phyloP scores from a whole-genome alignment of 64 coral and sea anemone genomes.

The Montipora cactus region DNA sequence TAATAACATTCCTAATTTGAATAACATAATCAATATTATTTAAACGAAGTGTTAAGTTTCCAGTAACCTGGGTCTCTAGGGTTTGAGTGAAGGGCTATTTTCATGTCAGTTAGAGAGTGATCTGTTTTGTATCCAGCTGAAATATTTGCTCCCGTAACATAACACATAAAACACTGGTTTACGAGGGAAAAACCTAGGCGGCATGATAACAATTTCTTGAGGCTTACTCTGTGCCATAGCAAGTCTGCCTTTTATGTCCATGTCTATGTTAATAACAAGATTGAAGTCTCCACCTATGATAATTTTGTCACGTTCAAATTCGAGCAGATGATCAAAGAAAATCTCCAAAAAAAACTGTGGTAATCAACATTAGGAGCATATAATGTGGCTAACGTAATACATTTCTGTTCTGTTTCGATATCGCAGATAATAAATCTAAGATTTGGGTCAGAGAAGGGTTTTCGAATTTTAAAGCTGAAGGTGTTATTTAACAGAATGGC shows the following conservation, averaged over 20 bases:
- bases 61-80: neutral
- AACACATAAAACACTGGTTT: neutral
- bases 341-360: neutral
- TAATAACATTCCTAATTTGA: neutral
- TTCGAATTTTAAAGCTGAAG: neutral
- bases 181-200: conserved; percentile 12
- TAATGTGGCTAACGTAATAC: neutral
- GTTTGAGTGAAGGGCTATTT: neutral
- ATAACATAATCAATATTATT: neutral
- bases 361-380: conserved; percentile 9
- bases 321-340: neutral
- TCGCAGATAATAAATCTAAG: conserved; percentile 25
- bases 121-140: conserved; percentile 25
- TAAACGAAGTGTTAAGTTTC: conserved; percentile 30
- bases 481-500: too few species aligned
- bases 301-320: conserved; percentile 24
- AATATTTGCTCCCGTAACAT: neutral
- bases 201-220: neutral
- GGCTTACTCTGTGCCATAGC: neutral
- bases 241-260: conserved; percentile 9
- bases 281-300: conserved; percentile 39
- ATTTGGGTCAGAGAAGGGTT: neutral
- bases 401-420: neutral
- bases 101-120: neutral
- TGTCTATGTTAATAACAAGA: conserved; percentile 8